These are phyloP conservation scores for Hiodon tergisus DNA, from an alignment of 2,113 vertebrate species.

Conservation along the genomic window DNA sequence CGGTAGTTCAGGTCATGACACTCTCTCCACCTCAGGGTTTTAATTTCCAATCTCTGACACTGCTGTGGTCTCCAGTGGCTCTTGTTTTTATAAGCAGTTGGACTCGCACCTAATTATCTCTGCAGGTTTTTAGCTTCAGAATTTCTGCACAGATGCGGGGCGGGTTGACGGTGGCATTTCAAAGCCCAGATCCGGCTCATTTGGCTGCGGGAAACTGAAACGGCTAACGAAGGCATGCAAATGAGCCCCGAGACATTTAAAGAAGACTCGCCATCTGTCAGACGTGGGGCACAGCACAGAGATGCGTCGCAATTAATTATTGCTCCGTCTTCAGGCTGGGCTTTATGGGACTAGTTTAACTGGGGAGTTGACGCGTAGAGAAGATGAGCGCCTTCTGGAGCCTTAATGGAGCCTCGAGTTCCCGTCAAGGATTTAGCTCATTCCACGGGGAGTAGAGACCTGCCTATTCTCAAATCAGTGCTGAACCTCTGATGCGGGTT, in stretches of 20 bases:
- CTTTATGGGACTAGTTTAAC: neutral
- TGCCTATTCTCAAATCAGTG: too few species aligned
- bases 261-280: slow-evolving; percentile 3
- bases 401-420: neutral
- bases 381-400: neutral
- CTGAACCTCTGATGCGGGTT: too few species aligned
- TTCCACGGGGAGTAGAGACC: too few species aligned
- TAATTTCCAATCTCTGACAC: too few species aligned
- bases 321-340: neutral
- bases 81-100: too few species aligned
- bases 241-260: neutral
- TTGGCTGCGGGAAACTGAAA: neutral
- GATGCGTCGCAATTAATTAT: neutral
- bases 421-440: neutral
- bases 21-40: too few species aligned
- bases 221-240: neutral
- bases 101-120: neutral
- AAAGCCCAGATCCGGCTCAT: neutral
- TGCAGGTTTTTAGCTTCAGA: neutral
- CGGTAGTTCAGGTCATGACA: too few species aligned
- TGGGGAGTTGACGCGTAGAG: neutral
- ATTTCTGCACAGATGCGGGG: slow-evolving; percentile 1
- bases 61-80: too few species aligned
- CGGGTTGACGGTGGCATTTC: neutral
- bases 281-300: neutral